These are phyloP conservation scores for Rhadina sibilatrix DNA, from an alignment of 2,113 vertebrate species.

Conservation along the genomic window DNA sequence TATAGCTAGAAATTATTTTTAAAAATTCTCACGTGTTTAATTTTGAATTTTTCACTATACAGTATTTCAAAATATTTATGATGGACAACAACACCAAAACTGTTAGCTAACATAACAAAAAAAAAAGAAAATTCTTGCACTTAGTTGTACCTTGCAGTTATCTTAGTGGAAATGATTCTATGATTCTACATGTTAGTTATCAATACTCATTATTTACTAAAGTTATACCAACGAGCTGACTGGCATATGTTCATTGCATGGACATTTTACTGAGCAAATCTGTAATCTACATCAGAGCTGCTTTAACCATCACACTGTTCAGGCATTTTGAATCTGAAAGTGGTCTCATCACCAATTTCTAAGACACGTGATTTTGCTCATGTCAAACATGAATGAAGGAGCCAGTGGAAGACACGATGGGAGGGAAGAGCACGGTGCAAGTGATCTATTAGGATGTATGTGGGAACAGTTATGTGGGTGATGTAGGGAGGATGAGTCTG, in stretches of 20 bases:
- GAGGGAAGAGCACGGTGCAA: not conserved
- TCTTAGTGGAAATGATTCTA: not conserved
- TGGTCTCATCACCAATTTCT: not conserved
- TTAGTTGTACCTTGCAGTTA: not conserved
- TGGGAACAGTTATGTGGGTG: not conserved
- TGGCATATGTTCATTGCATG: not conserved
- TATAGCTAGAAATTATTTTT: not conserved
- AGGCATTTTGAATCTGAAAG: not conserved
- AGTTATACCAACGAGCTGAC: not conserved
- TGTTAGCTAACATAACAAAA: not conserved
- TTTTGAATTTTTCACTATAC: not conserved
- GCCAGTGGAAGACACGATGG: not conserved
- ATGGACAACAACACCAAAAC: not conserved
- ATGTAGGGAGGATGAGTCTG: conserved; percentile 18
- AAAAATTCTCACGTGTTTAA: not conserved
- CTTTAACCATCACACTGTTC: not conserved
- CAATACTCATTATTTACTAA: not conserved
- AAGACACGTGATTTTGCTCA: not conserved
- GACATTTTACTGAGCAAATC: not conserved
- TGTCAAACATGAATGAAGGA: conserved; percentile 13
- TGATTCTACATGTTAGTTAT: not conserved
- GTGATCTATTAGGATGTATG: not conserved
- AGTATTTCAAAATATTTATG: not conserved
- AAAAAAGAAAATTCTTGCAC: not conserved
- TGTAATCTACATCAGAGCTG: not conserved